Evolutionary conservation across 2,113 vertebrate species (phyloP), one percentile per base, ranked within the genome.

Genomic region (Lophura nycthemera): DNA sequence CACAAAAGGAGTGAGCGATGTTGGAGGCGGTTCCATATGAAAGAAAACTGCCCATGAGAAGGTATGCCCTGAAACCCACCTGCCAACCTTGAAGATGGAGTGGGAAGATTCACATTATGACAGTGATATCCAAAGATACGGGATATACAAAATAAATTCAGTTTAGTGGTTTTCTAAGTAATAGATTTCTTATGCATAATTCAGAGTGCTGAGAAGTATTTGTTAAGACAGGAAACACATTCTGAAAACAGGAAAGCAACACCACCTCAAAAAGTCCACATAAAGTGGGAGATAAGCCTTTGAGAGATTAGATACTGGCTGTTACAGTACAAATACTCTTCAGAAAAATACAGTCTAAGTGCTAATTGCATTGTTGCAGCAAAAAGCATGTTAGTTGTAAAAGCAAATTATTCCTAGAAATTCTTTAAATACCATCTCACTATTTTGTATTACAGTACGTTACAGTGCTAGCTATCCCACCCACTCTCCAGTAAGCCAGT

Each of bases 191-290:
- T 36, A 82, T 15, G 17, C 54, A 12, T 47, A 90, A 94, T 86
- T 94, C 57, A 94, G 88, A 93, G 57, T 6, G 13, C 75, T 90
- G 47, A 70, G 54, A 90, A 90, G 16, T n/a, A 32, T 82, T 82
- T 84, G 42, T 85, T 89, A 74, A 88, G 91, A 93, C 22, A 73
- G 87, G 76, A 95, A 95, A 88, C 30, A 43, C 48, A 72, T 6
- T 61, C 42, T 45, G 89, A 66, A 45, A 88, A 95, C 30, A 88
- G 42, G 76, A 95, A 95, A 96, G 88, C 75, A 93, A 54, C 47
- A 77, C 32, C 36, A 52, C 60, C 84, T 87, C 67, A 86, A 20
- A 72, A 69, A 94, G 80, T 52, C 79, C 91, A 91, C 45, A 69
- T 70, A 72, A 95, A 90, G 24, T 73, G 69, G 52, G 88, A 59